Percentiles rank a stretch among this genome's conserved stretches.
Evolutionary conservation across 2,797 vertebrate species (phyloP).

Genomic region (Betta splendens): DNA sequence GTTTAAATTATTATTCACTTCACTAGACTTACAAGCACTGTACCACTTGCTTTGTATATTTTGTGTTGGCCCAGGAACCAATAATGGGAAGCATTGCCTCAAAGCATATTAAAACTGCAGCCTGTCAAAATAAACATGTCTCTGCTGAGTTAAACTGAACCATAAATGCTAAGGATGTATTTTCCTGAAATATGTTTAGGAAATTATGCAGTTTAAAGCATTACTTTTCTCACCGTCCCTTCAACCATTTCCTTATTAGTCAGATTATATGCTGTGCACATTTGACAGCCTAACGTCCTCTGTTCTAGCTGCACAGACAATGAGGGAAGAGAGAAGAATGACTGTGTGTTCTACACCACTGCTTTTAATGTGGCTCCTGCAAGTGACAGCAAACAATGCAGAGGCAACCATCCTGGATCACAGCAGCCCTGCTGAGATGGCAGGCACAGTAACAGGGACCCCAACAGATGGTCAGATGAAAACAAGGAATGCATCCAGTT

Average conservation of each 20-base stretch:
- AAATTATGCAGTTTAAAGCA: constrained; percentile 30
- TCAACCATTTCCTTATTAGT: constrained; percentile 10
- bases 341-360: constrained; percentile 5
- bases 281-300: constrained; percentile 28
- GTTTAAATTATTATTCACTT: background rate
- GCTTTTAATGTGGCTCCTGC: constrained; percentile 46
- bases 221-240: constrained; percentile 8
- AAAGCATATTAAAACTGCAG: background rate
- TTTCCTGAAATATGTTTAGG: constrained; percentile 10
- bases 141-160: no score
- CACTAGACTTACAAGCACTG: background rate
- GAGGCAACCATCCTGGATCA: constrained; percentile 19
- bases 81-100: no score
- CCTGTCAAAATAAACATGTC: no score
- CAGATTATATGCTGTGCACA: background rate
- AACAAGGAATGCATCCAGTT: background rate
- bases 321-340: constrained; percentile 28
- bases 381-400: constrained; percentile 25
- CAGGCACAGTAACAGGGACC: background rate
- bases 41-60: background rate
- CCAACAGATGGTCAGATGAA: background rate
- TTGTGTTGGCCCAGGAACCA: background rate
- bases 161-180: background rate
- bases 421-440: background rate
- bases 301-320: constrained; percentile 37